These are phyloP conservation scores for Cantharis flavilabris DNA, from an alignment of 2,888 invertebrate genomes.

Conservation along the genomic window DNA sequence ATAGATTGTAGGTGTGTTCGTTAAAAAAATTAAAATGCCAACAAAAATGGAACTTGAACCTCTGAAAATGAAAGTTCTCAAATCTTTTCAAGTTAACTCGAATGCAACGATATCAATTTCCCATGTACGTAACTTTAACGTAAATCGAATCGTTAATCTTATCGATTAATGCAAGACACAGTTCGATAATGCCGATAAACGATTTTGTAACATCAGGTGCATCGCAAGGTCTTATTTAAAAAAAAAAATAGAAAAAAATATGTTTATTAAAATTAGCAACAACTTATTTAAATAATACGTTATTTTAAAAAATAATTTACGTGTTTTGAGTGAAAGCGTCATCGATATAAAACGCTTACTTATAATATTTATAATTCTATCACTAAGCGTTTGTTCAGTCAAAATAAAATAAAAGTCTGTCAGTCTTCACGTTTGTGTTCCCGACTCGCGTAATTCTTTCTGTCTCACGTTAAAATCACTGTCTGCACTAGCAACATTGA, in stretches of 20 bases:
- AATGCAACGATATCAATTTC: background rate
- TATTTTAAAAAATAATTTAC: background rate
- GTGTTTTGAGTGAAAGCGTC: background rate
- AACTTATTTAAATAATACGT: background rate
- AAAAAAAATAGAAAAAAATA: background rate
- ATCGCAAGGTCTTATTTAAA: background rate
- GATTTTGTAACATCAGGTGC: background rate
- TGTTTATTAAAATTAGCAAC: background rate
- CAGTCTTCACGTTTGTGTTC: slow-evolving; percentile 4
- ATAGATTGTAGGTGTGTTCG: too few relatives aligned
- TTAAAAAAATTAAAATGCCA: background rate
- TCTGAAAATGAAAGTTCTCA: background rate
- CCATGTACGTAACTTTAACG: background rate
- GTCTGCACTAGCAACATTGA: background rate
- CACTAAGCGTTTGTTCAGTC: background rate
- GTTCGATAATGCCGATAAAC: background rate
- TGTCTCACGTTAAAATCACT: background rate
- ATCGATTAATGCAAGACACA: background rate
- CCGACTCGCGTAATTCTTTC: background rate
- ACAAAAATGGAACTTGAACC: background rate
- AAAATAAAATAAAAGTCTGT: background rate
- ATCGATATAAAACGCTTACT: background rate
- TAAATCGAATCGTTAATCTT: background rate
- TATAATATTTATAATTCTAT: background rate
- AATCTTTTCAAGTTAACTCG: background rate